Percentiles rank a stretch among this genome's conserved stretches.
phyloP scores from a whole-genome alignment of 2,888 invertebrate genomes.

The Drosophila emarginata region DNA sequence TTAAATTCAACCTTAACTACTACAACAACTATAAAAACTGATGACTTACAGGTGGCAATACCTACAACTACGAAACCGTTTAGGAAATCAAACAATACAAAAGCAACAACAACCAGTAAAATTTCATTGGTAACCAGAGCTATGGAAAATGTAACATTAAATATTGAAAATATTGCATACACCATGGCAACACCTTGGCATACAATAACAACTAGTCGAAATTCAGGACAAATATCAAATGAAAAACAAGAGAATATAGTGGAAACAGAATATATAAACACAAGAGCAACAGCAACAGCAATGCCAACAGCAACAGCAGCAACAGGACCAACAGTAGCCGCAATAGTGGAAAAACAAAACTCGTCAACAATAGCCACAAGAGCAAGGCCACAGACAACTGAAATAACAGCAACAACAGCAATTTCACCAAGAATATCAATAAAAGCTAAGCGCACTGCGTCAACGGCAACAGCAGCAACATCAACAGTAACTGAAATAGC shows the following conservation, averaged over 20 bases:
- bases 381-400: background rate
- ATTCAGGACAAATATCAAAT: background rate
- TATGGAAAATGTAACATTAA: background rate
- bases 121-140: conserved; percentile 16
- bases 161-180: conserved; percentile 9
- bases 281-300: conserved; percentile 3
- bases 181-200: conserved; percentile 25
- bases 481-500: conserved; percentile 21
- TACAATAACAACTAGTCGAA: conserved; percentile 7
- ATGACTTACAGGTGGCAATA: conserved; percentile 14
- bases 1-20: conserved; percentile 22
- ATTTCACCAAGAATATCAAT: conserved; percentile 5
- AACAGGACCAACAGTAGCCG: too few relatives aligned
- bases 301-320: conserved; percentile 12
- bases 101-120: background rate
- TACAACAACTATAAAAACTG: conserved; percentile 11
- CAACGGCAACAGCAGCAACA: conserved; percentile 14
- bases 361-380: background rate
- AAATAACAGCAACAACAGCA: conserved; percentile 18
- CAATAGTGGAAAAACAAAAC: conserved; percentile 10
- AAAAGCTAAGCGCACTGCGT: conserved; percentile 1
- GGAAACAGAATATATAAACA: too few relatives aligned
- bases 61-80: background rate
- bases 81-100: background rate
- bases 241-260: too few relatives aligned